Evolutionary conservation across 2,797 vertebrate genomes (phyloP).

Genomic region (Gobionotothen gibberifrons): DNA sequence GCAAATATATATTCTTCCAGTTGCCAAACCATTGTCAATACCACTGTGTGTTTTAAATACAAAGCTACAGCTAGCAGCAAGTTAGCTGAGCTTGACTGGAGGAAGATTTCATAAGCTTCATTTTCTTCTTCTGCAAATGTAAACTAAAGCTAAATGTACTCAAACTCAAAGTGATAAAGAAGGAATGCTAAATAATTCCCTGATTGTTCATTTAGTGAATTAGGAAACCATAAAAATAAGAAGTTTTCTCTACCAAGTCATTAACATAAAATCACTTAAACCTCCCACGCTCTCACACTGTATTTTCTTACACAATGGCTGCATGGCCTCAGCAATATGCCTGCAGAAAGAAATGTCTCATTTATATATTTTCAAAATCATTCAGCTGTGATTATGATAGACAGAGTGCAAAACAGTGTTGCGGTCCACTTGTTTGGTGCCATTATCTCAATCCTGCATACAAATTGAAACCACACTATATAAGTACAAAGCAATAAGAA

Average conservation of each 20-base stretch:
- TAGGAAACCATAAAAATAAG: conserved; percentile 15
- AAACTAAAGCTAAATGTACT: conserved; percentile 1
- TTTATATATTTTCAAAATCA: conserved; percentile 41
- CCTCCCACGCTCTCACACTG: conserved; percentile 27
- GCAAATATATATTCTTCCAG: no score
- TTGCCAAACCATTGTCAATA: not conserved
- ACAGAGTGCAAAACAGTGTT: conserved; percentile 7
- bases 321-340: conserved; percentile 48
- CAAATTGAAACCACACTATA: conserved; percentile 49
- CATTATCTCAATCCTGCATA: conserved; percentile 45
- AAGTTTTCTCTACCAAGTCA: conserved; percentile 21
- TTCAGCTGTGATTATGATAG: conserved; percentile 48
- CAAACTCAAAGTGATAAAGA: conserved; percentile 10
- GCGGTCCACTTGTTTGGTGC: conserved; percentile 38
- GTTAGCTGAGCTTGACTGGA: not conserved
- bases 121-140: not conserved
- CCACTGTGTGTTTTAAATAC: not conserved
- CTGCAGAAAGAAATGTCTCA: conserved; percentile 53
- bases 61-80: not conserved
- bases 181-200: conserved; percentile 12
- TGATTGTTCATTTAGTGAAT: conserved; percentile 18
- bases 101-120: not conserved
- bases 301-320: conserved; percentile 48
- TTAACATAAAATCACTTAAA: conserved; percentile 28
- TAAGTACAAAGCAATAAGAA: conserved; percentile 35